Percentiles rank a stretch among this genome's conserved stretches.
Conservation (phyloP, 2,888 invertebrate species). For the Eupithecia pulchellata region DNA sequence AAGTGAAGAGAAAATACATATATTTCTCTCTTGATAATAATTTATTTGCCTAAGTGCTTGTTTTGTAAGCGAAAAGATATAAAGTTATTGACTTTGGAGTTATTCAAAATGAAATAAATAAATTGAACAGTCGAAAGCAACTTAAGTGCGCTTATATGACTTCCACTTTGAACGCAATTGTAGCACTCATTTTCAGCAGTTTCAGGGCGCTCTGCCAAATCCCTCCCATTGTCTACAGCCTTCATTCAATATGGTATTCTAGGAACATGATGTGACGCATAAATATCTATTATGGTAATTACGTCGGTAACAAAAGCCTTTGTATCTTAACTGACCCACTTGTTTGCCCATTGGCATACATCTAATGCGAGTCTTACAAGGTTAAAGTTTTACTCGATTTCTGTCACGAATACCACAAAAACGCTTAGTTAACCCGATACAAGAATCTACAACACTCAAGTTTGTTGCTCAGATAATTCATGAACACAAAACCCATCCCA, state of each 20-base stretch:
- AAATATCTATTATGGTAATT: constrained; percentile 58
- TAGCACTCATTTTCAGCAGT: constrained; percentile 27
- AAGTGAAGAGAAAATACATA: too few species aligned
- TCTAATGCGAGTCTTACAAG: neutral
- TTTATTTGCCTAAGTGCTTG: too few species aligned
- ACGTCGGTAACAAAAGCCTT: constrained; percentile 36
- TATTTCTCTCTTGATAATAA: too few species aligned
- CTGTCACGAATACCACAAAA: neutral
- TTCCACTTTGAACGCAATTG: constrained; percentile 26
- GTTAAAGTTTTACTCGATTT: neutral
- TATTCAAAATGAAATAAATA: neutral
- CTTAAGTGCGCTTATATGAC: constrained; percentile 9
- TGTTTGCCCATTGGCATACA: constrained; percentile 7
- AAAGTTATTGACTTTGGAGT: neutral
- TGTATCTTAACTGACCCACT: constrained; percentile 34
- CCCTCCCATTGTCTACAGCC: constrained; percentile 47
- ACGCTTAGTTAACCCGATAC: neutral
- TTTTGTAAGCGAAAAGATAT: too few species aligned
- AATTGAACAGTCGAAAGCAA: neutral
- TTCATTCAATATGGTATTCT: constrained; percentile 47
- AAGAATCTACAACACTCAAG: constrained; percentile 14
- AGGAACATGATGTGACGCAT: constrained; percentile 53
- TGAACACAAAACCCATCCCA: constrained; percentile 32
- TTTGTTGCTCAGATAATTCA: constrained; percentile 18
- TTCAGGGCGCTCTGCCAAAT: constrained; percentile 28